Percentiles rank a stretch among this genome's conserved stretches.
Evolutionary conservation across 2,797 vertebrate species (phyloP).

Genomic region (Smutsia gigantea): DNA sequence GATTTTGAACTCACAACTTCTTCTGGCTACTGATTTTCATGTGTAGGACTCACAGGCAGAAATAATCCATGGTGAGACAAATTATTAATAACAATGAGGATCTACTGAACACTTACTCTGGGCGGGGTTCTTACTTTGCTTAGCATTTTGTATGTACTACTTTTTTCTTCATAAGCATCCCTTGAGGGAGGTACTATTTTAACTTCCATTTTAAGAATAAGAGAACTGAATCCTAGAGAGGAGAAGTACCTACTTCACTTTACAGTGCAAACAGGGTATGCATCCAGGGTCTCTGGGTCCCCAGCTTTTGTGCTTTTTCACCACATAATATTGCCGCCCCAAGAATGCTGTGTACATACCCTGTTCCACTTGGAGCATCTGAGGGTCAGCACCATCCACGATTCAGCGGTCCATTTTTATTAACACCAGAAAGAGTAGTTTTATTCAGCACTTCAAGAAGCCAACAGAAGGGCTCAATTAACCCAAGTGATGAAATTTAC

Average conservation of each 20-base stretch:
- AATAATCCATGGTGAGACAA: not conserved
- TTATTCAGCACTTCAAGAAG: not conserved
- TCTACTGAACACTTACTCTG: not conserved
- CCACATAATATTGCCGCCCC: not conserved
- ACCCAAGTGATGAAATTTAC: not conserved
- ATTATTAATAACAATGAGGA: not conserved
- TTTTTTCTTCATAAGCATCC: not conserved
- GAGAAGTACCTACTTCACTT: rapidly evolving
- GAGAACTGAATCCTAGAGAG: not conserved
- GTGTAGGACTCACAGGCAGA: not conserved
- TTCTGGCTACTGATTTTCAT: no score
- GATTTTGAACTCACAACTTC: not conserved
- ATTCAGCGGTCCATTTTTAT: not conserved
- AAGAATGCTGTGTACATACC: rapidly evolving
- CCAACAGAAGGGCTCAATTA: not conserved
- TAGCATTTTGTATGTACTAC: not conserved
- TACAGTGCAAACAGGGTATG: not conserved
- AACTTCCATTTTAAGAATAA: not conserved
- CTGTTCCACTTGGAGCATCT: not conserved
- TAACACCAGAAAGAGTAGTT: not conserved
- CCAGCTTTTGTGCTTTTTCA: not conserved
- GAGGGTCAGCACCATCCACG: not conserved
- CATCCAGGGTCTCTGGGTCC: not conserved
- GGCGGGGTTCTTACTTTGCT: not conserved
- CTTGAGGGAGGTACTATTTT: not conserved